Conservation (phyloP, 2,888 invertebrate genomes). For the Octonoba sinensis region DNA sequence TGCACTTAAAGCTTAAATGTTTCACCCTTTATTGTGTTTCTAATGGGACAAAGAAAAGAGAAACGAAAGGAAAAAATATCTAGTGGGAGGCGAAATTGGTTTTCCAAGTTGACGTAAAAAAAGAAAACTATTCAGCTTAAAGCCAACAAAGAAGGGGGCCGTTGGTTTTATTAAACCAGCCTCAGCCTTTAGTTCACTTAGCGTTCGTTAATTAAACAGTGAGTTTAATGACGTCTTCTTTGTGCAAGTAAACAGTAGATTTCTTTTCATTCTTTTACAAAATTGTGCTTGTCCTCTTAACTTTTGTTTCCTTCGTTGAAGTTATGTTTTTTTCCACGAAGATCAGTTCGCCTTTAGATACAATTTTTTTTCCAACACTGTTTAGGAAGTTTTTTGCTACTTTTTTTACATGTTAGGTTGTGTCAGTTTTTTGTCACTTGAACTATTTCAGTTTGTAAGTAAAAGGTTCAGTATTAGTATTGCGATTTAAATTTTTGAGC, state of each 20-base stretch:
- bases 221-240: constrained; percentile 61
- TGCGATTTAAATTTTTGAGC: too few species aligned
- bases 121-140: constrained; percentile 38
- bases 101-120: constrained; percentile 40
- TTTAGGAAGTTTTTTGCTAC: too few species aligned
- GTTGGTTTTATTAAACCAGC: constrained; percentile 31
- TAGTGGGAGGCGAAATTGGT: constrained; percentile 41
- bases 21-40: constrained; percentile 28
- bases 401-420: too few species aligned
- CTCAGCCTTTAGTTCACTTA: not conserved
- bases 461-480: too few species aligned
- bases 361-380: not conserved
- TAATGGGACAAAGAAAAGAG: constrained; percentile 36
- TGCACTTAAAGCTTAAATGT: not conserved
- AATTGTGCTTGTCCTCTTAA: constrained; percentile 3
- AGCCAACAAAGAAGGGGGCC: constrained; percentile 36
- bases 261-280: constrained; percentile 18
- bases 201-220: constrained; percentile 58
- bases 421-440: too few species aligned
- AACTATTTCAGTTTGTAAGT: too few species aligned
- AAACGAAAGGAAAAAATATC: constrained; percentile 3
- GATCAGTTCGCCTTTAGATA: constrained; percentile 15
- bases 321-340: constrained; percentile 30
- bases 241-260: constrained; percentile 51
- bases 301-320: constrained; percentile 34